phyloP scores from a whole-genome alignment of 2,888 invertebrate species.

The Andrena flavipes region DNA sequence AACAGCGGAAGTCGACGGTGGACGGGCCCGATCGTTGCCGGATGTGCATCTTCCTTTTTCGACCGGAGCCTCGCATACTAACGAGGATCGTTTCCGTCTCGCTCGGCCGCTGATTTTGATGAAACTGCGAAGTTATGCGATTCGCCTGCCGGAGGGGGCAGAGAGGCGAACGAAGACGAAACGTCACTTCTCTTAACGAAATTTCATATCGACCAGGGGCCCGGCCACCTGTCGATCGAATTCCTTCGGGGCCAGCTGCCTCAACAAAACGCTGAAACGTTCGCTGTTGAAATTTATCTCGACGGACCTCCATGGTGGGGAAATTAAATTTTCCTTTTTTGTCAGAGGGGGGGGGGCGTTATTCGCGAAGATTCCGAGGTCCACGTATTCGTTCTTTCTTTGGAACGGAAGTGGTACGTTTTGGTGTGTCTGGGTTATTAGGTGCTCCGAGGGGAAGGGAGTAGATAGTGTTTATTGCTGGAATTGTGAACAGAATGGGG shows the following conservation, averaged over 20 bases:
- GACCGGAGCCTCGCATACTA: constrained; percentile 79
- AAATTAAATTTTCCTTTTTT: constrained; percentile 1
- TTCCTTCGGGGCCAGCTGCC: constrained; percentile 44
- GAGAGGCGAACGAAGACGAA: neutral
- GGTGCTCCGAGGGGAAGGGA: no score
- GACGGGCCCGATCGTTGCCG: constrained; percentile 81
- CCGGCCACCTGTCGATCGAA: constrained; percentile 55
- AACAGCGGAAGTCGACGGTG: constrained; percentile 82
- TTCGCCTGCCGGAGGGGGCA: neutral
- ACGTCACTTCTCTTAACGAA: constrained; percentile 13
- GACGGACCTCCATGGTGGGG: neutral
- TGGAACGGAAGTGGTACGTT: neutral
- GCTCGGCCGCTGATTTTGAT: constrained; percentile 57
- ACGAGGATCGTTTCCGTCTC: constrained; percentile 63
- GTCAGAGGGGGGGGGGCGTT: neutral
- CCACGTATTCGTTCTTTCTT: neutral
- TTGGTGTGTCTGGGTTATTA: no score
- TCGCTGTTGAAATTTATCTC: neutral
- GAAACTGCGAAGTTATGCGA: constrained; percentile 55
- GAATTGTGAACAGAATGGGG: no score
- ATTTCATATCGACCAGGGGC: constrained; percentile 33
- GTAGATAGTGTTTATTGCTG: no score
- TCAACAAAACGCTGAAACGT: constrained; percentile 29
- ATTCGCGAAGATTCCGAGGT: neutral
- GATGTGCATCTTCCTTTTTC: constrained; percentile 84